A percentile compares a stretch with the other conserved stretches of the same genome.
These are phyloP conservation scores for Gastracanthus pulcherrimus DNA, from an alignment of 2,888 invertebrate species.

Conservation along the genomic window DNA sequence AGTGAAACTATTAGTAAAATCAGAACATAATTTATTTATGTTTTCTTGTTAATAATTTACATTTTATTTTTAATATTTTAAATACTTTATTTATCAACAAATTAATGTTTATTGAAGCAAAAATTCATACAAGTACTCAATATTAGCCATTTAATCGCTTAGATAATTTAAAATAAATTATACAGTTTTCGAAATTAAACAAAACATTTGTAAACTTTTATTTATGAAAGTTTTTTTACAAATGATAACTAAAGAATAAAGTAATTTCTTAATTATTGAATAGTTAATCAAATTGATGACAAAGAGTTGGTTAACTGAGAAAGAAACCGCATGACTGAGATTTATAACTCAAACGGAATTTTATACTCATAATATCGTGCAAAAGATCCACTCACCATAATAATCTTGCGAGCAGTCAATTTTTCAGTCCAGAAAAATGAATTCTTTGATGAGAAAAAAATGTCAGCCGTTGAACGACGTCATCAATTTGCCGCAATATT, in stretches of 20 bases:
- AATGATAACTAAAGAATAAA: no score
- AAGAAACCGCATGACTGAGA: no score
- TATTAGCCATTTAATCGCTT: background rate
- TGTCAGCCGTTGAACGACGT: background rate
- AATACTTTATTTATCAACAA: background rate
- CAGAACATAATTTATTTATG: no score
- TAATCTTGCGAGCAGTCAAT: background rate
- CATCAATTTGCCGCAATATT: conserved; percentile 11
- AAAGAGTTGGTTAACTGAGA: background rate
- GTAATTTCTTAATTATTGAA: no score
- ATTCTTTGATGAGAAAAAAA: background rate
- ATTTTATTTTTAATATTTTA: background rate
- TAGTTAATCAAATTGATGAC: background rate
- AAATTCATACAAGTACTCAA: conserved; percentile 8
- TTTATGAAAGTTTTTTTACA: no score
- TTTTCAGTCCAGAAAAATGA: conserved; percentile 2
- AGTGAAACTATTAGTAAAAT: no score
- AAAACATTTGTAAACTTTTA: no score
- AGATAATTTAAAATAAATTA: background rate
- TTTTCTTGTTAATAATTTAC: no score
- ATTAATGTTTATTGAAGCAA: background rate
- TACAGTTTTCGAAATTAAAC: no score
- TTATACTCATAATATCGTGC: conserved; percentile 4
- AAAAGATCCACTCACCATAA: conserved; percentile 7
- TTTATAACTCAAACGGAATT: background rate